A percentile compares a stretch with the other conserved stretches of the same genome.
phyloP scores from a whole-genome alignment of 2,797 vertebrate genomes.

The Molossus alvarezi region DNA sequence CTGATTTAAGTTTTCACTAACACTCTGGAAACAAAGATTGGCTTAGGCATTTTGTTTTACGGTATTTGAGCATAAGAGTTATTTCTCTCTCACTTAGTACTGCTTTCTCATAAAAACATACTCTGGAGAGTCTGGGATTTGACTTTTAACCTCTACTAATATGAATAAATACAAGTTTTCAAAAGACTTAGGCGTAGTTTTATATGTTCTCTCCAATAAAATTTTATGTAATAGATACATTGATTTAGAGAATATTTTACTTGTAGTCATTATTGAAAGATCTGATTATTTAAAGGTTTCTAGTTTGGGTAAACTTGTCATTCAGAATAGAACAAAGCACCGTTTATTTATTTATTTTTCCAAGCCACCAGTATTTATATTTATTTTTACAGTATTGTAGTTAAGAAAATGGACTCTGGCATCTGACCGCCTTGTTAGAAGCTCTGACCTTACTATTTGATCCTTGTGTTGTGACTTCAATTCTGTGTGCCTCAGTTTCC shows the following conservation, averaged over 20 bases:
- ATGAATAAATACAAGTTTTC: slow-evolving; percentile 24
- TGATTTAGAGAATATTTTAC: slow-evolving; percentile 31
- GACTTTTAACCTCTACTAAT: slow-evolving; percentile 26
- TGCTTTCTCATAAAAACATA: background rate
- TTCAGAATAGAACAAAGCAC: slow-evolving; percentile 50
- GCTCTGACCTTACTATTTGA: background rate
- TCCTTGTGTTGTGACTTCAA: background rate
- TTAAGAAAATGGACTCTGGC: background rate
- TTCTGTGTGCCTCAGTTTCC: slow-evolving; percentile 12
- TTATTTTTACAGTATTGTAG: background rate
- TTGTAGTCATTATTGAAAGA: slow-evolving; percentile 16
- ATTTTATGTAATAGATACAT: background rate
- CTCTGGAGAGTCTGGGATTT: background rate
- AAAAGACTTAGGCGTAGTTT: slow-evolving; percentile 32
- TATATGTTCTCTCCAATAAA: background rate
- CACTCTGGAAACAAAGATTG: background rate
- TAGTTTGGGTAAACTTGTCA: slow-evolving; percentile 57
- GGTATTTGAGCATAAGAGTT: slow-evolving; percentile 41
- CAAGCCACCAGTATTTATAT: background rate
- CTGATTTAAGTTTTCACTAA: slow-evolving; percentile 26
- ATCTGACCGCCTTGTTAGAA: background rate
- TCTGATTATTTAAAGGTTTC: slow-evolving; percentile 60
- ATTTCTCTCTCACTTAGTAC: background rate
- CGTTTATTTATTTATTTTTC: background rate
- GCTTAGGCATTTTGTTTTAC: slow-evolving; percentile 27